Conservation (phyloP, 2,113 vertebrate species). For the Suricata suricatta region DNA sequence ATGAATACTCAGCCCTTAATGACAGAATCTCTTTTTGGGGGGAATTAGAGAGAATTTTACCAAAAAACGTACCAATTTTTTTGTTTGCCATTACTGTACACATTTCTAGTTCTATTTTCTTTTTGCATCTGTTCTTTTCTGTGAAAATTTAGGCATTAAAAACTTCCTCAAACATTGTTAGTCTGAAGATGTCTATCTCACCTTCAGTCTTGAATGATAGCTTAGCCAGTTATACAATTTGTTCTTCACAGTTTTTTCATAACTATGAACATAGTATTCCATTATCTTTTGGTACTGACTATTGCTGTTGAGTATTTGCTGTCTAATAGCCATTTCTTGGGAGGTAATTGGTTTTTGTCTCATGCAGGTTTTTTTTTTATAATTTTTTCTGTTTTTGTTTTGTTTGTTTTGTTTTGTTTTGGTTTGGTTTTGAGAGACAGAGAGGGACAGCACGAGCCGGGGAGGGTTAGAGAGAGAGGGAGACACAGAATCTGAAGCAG, state of each 20-base stretch:
- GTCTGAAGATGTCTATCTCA: neutral
- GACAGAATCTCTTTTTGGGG: neutral
- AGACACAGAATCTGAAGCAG: too few species aligned
- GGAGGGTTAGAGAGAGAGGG: too few species aligned
- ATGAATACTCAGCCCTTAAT: neutral
- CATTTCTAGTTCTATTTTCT: neutral
- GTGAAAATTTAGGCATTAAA: neutral
- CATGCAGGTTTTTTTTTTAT: neutral
- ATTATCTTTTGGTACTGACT: neutral
- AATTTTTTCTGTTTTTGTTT: too few species aligned
- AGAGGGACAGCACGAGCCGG: too few species aligned
- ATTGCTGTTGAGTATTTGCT: neutral
- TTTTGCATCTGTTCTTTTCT: neutral
- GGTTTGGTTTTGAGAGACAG: too few species aligned
- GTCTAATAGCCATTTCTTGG: neutral
- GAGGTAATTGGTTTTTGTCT: neutral
- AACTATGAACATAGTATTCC: neutral
- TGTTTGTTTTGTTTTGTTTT: too few species aligned
- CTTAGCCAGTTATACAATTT: neutral
- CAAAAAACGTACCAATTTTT: neutral
- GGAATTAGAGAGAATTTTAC: neutral
- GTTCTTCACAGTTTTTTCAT: neutral
- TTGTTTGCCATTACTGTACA: neutral
- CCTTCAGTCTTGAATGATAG: neutral
- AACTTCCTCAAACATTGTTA: neutral